These are phyloP conservation scores for Etheostoma cragini DNA, from an alignment of 2,113 vertebrate genomes.

Conservation along the genomic window DNA sequence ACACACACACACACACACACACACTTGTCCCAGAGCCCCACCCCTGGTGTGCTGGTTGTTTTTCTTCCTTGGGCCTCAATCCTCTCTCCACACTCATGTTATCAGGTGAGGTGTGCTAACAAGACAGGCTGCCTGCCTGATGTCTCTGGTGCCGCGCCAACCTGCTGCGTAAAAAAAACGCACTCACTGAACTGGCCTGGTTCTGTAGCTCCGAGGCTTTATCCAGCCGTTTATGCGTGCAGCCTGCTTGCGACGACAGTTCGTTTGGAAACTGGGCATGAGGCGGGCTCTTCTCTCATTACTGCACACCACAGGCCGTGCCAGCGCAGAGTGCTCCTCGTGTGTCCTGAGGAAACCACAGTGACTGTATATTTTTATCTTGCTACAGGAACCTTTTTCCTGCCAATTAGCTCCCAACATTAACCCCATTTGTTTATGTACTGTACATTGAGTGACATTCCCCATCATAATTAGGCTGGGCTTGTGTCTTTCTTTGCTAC, in stretches of 20 bases:
- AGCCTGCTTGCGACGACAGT: conserved; percentile 53
- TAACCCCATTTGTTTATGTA: conserved; percentile 76
- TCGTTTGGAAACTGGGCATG: conserved; percentile 65
- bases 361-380: conserved; percentile 72
- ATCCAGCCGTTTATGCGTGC: conserved; percentile 46
- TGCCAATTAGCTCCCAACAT: conserved; percentile 81
- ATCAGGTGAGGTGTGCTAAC: conserved; percentile 81
- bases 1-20: conserved; percentile 50
- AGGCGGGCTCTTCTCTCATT: conserved; percentile 76
- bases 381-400: conserved; percentile 66
- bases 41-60: conserved; percentile 73
- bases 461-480: conserved; percentile 69
- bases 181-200: conserved; percentile 54
- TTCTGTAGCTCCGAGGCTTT: conserved; percentile 66
- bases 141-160: conserved; percentile 71
- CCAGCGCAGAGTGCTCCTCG: conserved; percentile 50
- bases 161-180: conserved; percentile 21
- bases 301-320: conserved; percentile 74
- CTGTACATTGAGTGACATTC: conserved; percentile 75
- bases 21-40: conserved; percentile 65
- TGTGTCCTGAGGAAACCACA: conserved; percentile 70
- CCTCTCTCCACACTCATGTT: conserved; percentile 67
- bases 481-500: conserved; percentile 56
- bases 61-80: conserved; percentile 70
- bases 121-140: conserved; percentile 75